Base-by-base conservation (phyloP, 64 coral and sea anemone genomes). In the Orbicella faveolata region DNA sequence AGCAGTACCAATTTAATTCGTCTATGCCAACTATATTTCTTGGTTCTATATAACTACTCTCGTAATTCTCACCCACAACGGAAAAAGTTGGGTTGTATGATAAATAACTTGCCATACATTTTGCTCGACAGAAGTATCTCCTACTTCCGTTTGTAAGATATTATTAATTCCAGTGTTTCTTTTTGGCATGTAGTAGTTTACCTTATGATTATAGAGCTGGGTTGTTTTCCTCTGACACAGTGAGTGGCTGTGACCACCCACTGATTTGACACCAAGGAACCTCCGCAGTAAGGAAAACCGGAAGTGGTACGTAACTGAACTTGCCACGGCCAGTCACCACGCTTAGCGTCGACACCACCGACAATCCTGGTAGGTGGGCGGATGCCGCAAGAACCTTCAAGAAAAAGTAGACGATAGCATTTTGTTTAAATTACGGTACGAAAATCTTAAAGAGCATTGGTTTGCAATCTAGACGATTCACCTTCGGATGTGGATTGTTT, bases 291-390 rank as follows among this genome's bases (percentile, higher is more conserved):
- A 17, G 61, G 90, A 26, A 69, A 77, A 11, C 90, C 90, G 8
- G 25, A 72, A 35, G 74, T 69, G 34, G 72, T 92, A 23, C 90
- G 53, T 20, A 92, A 48, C 82, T 77, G 73, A 34, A 51, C 83
- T 61, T 87, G 82, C 90, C 90, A 92, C 18, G 90, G 83, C 90
- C 90, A 92, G 30, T 66, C 82, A 34, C 90, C 90, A 16, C n/a
- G 83, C 3, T 78, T 78, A n/a, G 90, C 90, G 15, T 39, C 74
- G 17, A 55, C n/a, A 62, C 90, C 83, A 23, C 83, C 83, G 15
- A 92, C 90, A 44, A 92, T 92, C 10, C 90, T 35, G 18, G 73
- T 72, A 13, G 48, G 53, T n/a, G 90, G 90, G 16, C 90, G 90
- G 35, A 78, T 55, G 36, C 90, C 90, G 77, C 90, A 92, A 14